These are phyloP conservation scores for Drosophila infuscata DNA, from an alignment of 2,888 invertebrate species.

Conservation along the genomic window DNA sequence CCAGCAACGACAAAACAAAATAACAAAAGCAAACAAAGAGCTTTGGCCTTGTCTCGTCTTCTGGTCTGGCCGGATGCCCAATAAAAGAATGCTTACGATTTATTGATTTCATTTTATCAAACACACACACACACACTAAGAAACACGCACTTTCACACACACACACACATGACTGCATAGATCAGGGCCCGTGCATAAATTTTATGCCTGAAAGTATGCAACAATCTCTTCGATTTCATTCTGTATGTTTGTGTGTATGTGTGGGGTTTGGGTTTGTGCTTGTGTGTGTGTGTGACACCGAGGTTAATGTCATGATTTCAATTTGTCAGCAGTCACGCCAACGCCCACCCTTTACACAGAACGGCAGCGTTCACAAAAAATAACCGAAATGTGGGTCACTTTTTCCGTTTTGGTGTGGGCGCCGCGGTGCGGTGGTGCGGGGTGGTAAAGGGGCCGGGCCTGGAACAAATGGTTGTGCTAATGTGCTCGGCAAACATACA, in stretches of 20 bases:
- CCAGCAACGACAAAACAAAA: background rate
- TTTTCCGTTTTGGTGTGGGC: conserved; percentile 29
- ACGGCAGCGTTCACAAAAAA: conserved; percentile 11
- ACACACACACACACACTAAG: conserved; percentile 15
- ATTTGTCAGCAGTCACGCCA: conserved; percentile 52
- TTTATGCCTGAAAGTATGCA: conserved; percentile 73
- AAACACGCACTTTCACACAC: conserved; percentile 1
- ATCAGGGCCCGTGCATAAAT: conserved; percentile 61
- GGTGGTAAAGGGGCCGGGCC: background rate
- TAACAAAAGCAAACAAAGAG: conserved; percentile 12
- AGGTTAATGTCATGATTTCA: conserved; percentile 72
- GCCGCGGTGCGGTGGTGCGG: background rate
- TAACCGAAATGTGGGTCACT: conserved; percentile 47
- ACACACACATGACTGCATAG: conserved; percentile 27
- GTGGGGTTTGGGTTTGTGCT: conserved; percentile 9
- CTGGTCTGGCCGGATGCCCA: conserved; percentile 48
- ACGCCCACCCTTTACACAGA: background rate
- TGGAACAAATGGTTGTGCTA: conserved; percentile 36
- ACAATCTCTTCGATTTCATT: conserved; percentile 41
- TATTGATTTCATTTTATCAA: conserved; percentile 75
- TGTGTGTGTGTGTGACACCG: conserved; percentile 26
- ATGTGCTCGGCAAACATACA: conserved; percentile 32
- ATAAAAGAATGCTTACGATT: conserved; percentile 68
- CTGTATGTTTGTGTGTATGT: conserved; percentile 2
- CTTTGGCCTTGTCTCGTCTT: conserved; percentile 28